Evolutionary conservation across 2,888 invertebrate genomes (phyloP), one percentile per base, ranked within the genome.

Genomic region (Myopa tessellatipennis): DNA sequence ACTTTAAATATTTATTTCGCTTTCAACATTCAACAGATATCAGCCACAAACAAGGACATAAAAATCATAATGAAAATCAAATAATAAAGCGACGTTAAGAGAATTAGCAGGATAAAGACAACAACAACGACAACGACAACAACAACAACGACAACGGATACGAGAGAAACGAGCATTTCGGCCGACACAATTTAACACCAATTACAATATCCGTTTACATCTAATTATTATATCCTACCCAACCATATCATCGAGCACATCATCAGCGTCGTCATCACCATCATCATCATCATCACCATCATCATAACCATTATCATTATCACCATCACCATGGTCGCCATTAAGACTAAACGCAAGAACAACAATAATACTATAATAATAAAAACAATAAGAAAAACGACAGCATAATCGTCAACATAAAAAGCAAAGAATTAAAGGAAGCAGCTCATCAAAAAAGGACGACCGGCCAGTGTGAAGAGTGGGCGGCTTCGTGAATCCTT

Each of bases 131-230:
- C 77, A 45, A 71, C 74, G 78, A 77, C 72, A 76, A 79, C 69
- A 76, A 74, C 36, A 76, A 72, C 26, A 61, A 78, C 74, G 76
- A 74, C 69, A 78, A 76, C 75, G 77, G 73, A 34, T 60, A n/a
- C 72, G 14, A 36, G 26, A 45, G 40, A 40, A 40, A 74, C 36
- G 63, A 78, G 72, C 38, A 74, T 76, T 45, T n/a, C 68, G 79
- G 80, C 82, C 80, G 81, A n/a, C 14, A 16, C 87, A 88, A 88
- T 87, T 88, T 88, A 88, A 88, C 88, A 88, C 88, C 88, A 88
- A 88, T 88, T 88, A 88, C 88, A 88, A 88, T 88, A 88, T 88
- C 87, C 88, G 85, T 88, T 45, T 87, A 88, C 88, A 88, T 88
- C 88, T 88, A 88, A 88, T 88, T 88, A 88, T 86, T 82, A 80